These are phyloP conservation scores for Porites australiensis DNA, from an alignment of 64 coral and sea anemone genomes.

Conservation along the genomic window DNA sequence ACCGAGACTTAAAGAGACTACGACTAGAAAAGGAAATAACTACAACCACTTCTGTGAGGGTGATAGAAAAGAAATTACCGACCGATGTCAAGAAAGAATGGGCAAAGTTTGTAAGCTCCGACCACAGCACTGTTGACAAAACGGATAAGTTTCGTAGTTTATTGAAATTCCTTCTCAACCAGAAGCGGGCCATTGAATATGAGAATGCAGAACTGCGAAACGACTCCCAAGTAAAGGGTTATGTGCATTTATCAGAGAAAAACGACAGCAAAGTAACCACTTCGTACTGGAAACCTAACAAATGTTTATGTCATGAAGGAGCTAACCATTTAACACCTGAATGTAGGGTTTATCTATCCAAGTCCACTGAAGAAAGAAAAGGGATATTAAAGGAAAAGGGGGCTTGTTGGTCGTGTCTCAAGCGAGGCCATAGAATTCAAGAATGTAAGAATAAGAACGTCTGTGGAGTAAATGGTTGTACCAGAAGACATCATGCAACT, in stretches of 20 bases:
- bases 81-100: slow-evolving; percentile 8
- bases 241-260: background rate
- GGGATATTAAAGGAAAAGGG: slow-evolving; percentile 54
- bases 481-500: slow-evolving; percentile 39
- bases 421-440: background rate
- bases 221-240: background rate
- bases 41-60: slow-evolving; percentile 38
- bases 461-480: slow-evolving; percentile 49
- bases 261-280: background rate
- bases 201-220: slow-evolving; percentile 42
- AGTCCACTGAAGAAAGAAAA: slow-evolving; percentile 34
- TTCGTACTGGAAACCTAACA: background rate
- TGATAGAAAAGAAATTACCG: slow-evolving; percentile 35
- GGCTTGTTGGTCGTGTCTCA: slow-evolving; percentile 66
- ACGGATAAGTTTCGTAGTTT: slow-evolving; percentile 52
- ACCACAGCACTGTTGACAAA: slow-evolving; percentile 22
- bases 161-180: slow-evolving; percentile 19
- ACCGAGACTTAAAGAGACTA: slow-evolving; percentile 32
- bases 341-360: slow-evolving; percentile 60
- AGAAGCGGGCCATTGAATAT: slow-evolving; percentile 47
- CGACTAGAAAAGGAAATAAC: slow-evolving; percentile 57
- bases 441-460: slow-evolving; percentile 25
- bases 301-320: slow-evolving; percentile 41
- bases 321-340: slow-evolving; percentile 23
- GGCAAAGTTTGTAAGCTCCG: slow-evolving; percentile 32